A percentile compares a stretch with the other conserved stretches of the same genome.
Evolutionary conservation across 2,113 vertebrate species (phyloP).

Genomic region (Arothron firmamentum): DNA sequence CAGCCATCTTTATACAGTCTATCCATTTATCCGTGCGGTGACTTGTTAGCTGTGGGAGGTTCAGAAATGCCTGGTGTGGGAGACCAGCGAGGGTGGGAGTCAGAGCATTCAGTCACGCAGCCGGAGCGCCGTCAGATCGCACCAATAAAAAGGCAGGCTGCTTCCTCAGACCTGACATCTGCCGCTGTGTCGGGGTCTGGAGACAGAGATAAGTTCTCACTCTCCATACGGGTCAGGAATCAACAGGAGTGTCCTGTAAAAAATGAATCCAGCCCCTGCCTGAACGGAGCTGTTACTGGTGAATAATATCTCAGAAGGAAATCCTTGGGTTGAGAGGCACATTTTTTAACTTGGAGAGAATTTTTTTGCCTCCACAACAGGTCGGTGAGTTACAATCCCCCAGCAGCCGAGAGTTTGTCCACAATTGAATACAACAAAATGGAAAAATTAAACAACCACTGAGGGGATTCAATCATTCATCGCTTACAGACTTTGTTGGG

Average conservation of each 20-base stretch:
- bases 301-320: slow-evolving; percentile 47
- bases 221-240: slow-evolving; percentile 18
- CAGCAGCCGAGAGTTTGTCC: not conserved
- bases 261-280: slow-evolving; percentile 27
- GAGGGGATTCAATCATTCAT: too few relatives aligned
- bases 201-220: slow-evolving; percentile 57
- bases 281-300: slow-evolving; percentile 37
- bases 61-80: slow-evolving; percentile 20
- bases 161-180: slow-evolving; percentile 59
- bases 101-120: slow-evolving; percentile 50
- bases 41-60: slow-evolving; percentile 32
- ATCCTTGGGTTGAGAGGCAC: slow-evolving; percentile 27
- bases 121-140: slow-evolving; percentile 48
- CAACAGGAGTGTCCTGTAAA: slow-evolving; percentile 13
- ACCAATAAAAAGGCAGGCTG: slow-evolving; percentile 56
- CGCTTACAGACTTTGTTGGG: too few relatives aligned
- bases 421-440: slow-evolving; percentile 11
- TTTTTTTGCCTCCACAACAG: slow-evolving; percentile 12
- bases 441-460: too few relatives aligned
- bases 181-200: slow-evolving; percentile 56
- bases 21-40: slow-evolving; percentile 21
- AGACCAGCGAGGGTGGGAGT: slow-evolving; percentile 37
- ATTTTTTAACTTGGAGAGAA: slow-evolving; percentile 25
- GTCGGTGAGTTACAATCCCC: slow-evolving; percentile 2
- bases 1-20: not conserved